These are phyloP conservation scores for Ypsolopha sequella DNA, from an alignment of 2,888 invertebrate genomes.

Conservation along the genomic window DNA sequence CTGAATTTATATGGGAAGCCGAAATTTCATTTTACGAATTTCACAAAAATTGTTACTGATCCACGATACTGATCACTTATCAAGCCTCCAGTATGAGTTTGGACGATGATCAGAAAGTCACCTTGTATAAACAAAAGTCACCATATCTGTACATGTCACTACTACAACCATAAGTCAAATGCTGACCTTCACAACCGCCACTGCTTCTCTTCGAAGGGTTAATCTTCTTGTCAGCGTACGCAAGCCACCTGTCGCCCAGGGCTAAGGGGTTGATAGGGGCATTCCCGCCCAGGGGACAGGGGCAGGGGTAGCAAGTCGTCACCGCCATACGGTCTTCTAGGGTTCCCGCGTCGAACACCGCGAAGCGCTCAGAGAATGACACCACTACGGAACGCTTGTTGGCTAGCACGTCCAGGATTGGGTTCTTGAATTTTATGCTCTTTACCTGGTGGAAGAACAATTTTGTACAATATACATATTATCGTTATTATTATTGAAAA, in stretches of 20 bases:
- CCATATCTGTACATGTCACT: not conserved
- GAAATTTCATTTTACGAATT: too few species aligned
- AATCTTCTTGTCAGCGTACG: slow-evolving; percentile 89
- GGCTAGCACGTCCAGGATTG: slow-evolving; percentile 88
- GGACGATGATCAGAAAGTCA: too few species aligned
- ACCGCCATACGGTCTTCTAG: slow-evolving; percentile 89
- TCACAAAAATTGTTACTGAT: too few species aligned
- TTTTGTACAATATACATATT: too few species aligned
- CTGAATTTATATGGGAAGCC: too few species aligned
- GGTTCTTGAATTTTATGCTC: slow-evolving; percentile 92
- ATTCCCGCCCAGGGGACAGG: slow-evolving; percentile 73
- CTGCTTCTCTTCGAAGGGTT: slow-evolving; percentile 82
- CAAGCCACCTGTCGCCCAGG: slow-evolving; percentile 87
- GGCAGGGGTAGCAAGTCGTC: slow-evolving; percentile 91
- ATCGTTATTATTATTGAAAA: too few species aligned
- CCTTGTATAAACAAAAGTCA: too few species aligned
- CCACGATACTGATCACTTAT: too few species aligned
- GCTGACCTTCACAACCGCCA: slow-evolving; percentile 82
- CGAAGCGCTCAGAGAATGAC: slow-evolving; percentile 90
- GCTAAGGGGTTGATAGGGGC: slow-evolving; percentile 82
- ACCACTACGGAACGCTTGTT: slow-evolving; percentile 90
- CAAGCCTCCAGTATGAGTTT: too few species aligned
- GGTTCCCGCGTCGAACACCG: slow-evolving; percentile 90
- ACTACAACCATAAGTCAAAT: too few species aligned
- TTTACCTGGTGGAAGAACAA: slow-evolving; percentile 72